Evolutionary conservation across 2,113 vertebrate species (phyloP).

Genomic region (Urocolius indicus): DNA sequence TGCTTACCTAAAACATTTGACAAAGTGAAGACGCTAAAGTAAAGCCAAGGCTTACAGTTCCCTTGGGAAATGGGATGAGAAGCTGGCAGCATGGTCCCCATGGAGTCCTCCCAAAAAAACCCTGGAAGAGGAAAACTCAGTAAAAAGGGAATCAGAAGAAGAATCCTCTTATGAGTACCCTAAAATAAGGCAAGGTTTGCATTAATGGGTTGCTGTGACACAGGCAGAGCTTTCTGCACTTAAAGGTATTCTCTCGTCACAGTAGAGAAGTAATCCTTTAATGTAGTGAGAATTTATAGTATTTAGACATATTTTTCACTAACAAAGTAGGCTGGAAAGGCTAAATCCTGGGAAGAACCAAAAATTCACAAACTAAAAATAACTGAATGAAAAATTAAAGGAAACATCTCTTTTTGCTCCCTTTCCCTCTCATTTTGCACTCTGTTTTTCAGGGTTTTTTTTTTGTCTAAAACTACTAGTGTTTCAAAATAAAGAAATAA

Average conservation of each 20-base stretch:
- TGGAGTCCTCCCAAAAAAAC: background rate
- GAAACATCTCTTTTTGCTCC: background rate
- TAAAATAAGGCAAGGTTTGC: background rate
- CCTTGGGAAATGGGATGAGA: background rate
- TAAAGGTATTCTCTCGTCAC: background rate
- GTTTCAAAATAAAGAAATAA: background rate
- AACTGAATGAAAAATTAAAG: background rate
- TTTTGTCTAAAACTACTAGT: background rate
- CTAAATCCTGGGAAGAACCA: background rate
- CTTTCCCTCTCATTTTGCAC: background rate
- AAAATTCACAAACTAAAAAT: background rate
- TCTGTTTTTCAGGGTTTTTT: background rate
- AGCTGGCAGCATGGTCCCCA: background rate
- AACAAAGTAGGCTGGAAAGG: background rate
- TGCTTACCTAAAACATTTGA: background rate
- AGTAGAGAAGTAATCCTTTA: background rate
- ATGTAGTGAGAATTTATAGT: background rate
- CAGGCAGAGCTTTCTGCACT: background rate
- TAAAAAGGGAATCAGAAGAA: background rate
- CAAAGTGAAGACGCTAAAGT: background rate
- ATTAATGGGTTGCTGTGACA: background rate
- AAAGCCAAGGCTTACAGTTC: background rate
- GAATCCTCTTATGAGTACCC: background rate
- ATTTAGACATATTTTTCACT: background rate
- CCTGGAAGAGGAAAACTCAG: background rate